These are phyloP conservation scores for Acrocephalus kingi DNA, from an alignment of 2,113 vertebrate species.

Conservation along the genomic window DNA sequence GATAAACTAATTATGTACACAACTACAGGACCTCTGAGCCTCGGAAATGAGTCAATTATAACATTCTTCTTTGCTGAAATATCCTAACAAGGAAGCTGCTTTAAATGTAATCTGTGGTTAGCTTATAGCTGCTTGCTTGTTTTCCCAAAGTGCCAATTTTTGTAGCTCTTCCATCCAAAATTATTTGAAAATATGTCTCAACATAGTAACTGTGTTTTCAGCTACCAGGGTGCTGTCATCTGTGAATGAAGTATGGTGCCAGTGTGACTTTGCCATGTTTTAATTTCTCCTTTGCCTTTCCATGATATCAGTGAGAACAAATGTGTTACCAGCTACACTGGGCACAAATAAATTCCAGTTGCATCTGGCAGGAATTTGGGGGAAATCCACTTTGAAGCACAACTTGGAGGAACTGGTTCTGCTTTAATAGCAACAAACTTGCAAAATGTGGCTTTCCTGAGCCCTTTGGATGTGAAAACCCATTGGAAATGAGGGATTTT, in stretches of 20 bases:
- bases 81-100: neutral
- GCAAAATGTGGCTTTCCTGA: neutral
- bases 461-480: neutral
- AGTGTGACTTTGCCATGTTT: neutral
- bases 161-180: neutral
- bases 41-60: neutral
- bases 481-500: neutral
- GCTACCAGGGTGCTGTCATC: neutral
- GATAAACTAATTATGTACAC: neutral
- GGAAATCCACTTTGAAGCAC: neutral
- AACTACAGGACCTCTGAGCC: neutral
- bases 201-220: neutral
- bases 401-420: neutral
- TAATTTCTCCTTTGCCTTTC: neutral
- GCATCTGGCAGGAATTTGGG: neutral
- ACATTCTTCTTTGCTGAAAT: neutral
- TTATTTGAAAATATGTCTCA: neutral
- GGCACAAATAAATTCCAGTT: neutral
- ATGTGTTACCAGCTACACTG: neutral
- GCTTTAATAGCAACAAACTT: neutral
- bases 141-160: neutral
- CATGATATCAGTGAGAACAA: neutral
- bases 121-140: neutral
- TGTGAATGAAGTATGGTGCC: neutral
- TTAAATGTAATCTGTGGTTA: neutral